These are phyloP conservation scores for Himalopsyche anomala DNA, from an alignment of 2,888 invertebrate genomes.

Conservation along the genomic window DNA sequence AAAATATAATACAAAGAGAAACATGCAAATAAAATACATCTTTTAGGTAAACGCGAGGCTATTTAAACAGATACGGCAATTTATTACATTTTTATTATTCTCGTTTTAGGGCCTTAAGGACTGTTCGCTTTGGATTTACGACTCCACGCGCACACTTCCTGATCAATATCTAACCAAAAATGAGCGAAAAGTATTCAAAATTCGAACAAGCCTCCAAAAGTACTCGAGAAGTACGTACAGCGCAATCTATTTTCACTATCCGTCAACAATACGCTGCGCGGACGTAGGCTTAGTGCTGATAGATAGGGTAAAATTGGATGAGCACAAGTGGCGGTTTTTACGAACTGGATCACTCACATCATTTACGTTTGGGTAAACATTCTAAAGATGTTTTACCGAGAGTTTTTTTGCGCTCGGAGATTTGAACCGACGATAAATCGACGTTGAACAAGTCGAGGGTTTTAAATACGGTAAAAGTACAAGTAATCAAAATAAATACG, in stretches of 20 bases:
- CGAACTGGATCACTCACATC: slow-evolving; percentile 63
- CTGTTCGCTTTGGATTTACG: slow-evolving; percentile 59
- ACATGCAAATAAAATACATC: slow-evolving; percentile 39
- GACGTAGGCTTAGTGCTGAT: slow-evolving; percentile 57
- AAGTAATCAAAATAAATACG: slow-evolving; percentile 8
- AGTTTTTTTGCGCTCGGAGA: slow-evolving; percentile 17
- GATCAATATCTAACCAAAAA: slow-evolving; percentile 62
- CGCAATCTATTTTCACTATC: slow-evolving; percentile 34
- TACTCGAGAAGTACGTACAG: not conserved
- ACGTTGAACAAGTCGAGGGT: slow-evolving; percentile 24
- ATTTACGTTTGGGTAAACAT: slow-evolving; percentile 59
- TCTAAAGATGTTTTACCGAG: slow-evolving; percentile 35
- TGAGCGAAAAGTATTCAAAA: slow-evolving; percentile 53
- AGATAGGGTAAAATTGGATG: slow-evolving; percentile 63
- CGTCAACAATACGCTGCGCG: slow-evolving; percentile 52
- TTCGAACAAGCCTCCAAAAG: slow-evolving; percentile 8
- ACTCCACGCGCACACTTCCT: slow-evolving; percentile 56
- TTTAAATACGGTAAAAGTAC: not conserved
- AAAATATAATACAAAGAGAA: not conserved
- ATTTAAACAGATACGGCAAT: slow-evolving; percentile 45
- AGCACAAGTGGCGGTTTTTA: slow-evolving; percentile 62
- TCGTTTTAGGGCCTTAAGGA: slow-evolving; percentile 58
- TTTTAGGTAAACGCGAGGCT: not conserved
- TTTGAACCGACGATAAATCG: slow-evolving; percentile 47
- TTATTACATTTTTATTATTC: slow-evolving; percentile 62